Evolutionary conservation across 2,888 invertebrate species (phyloP).

Genomic region (Metallyticus violacea): DNA sequence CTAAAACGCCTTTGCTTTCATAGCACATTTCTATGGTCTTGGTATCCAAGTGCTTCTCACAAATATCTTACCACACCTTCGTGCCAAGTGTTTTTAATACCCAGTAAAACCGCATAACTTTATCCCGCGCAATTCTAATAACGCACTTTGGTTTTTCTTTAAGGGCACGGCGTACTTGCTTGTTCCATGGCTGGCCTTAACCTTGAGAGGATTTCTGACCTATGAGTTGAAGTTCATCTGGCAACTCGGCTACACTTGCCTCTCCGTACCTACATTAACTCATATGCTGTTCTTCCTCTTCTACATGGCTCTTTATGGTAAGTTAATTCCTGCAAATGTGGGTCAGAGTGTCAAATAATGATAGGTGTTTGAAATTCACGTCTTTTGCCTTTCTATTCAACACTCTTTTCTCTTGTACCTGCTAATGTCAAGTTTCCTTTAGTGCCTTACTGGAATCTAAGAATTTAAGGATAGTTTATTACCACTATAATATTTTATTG

Average conservation of each 20-base stretch:
- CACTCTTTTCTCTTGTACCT: no score
- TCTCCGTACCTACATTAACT: not conserved
- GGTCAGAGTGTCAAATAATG: no score
- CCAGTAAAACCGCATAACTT: not conserved
- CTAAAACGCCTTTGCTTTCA: no score
- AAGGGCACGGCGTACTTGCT: not conserved
- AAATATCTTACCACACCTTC: not conserved
- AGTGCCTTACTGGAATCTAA: no score
- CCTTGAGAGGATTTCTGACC: not conserved
- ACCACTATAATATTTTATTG: no score
- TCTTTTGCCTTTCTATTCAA: no score
- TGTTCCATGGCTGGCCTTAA: not conserved
- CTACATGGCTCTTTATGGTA: not conserved
- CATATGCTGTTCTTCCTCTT: not conserved
- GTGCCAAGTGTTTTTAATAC: not conserved
- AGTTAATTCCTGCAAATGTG: no score
- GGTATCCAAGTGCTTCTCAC: not conserved
- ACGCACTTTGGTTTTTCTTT: not conserved
- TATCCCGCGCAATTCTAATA: not conserved
- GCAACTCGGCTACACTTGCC: not conserved
- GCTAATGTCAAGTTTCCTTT: no score
- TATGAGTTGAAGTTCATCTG: not conserved
- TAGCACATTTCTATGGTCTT: no score
- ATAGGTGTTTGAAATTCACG: no score
- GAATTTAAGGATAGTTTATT: no score